Evolutionary conservation across 2,888 invertebrate species (phyloP).

Genomic region (Drosophila putrida): DNA sequence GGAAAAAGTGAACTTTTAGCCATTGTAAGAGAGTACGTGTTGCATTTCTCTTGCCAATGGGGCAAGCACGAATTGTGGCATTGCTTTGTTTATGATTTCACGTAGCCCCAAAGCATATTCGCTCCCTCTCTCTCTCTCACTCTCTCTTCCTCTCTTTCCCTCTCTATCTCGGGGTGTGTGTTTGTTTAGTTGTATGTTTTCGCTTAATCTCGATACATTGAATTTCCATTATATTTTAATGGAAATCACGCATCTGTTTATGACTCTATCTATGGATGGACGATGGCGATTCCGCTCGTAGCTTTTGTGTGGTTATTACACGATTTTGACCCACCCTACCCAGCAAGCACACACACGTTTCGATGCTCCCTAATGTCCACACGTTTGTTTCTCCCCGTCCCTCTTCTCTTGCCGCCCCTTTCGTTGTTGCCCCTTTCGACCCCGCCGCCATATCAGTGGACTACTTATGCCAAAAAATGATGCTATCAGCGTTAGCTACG

Average conservation of each 20-base stretch:
- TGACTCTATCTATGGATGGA: conserved; percentile 57
- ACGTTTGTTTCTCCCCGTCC: conserved; percentile 36
- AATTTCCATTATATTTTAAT: conserved; percentile 74
- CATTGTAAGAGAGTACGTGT: conserved; percentile 36
- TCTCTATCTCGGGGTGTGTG: background rate
- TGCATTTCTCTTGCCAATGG: conserved; percentile 48
- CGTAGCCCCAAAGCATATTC: conserved; percentile 50
- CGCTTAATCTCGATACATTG: conserved; percentile 71
- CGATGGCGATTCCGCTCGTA: conserved; percentile 11
- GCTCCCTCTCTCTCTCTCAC: background rate
- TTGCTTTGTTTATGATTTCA: conserved; percentile 69
- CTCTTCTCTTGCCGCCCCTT: too few species aligned
- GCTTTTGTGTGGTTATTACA: conserved; percentile 61
- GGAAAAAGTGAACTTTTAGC: too few species aligned
- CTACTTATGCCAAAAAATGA: conserved; percentile 43
- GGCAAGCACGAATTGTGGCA: conserved; percentile 53
- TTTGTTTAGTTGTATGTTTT: conserved; percentile 10
- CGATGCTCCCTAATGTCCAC: conserved; percentile 57
- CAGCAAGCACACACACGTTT: background rate
- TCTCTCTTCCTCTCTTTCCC: background rate
- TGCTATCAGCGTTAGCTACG: conserved; percentile 56
- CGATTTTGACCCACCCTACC: conserved; percentile 22
- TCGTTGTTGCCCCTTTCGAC: background rate
- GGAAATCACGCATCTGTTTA: conserved; percentile 73
- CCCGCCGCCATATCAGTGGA: conserved; percentile 40